Conservation (phyloP, 2,797 vertebrate species). For the Rhynchonycteris naso region DNA sequence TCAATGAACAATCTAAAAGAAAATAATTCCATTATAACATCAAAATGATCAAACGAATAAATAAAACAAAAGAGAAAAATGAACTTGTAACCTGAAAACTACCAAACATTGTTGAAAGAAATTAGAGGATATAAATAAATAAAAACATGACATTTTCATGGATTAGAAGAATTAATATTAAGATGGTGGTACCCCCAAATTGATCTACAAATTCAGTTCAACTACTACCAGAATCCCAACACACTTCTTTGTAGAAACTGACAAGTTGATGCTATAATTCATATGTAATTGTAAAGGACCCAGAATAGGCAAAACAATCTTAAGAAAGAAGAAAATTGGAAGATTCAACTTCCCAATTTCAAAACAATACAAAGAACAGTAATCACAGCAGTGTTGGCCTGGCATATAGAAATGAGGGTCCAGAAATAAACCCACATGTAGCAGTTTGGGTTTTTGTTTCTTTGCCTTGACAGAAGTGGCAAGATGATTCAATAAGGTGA, state of each 20-base stretch:
- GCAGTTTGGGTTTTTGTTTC: background rate
- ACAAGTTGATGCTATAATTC: background rate
- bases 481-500: background rate
- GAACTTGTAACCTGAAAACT: background rate
- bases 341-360: background rate
- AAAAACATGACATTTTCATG: background rate
- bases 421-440: too few relatives aligned
- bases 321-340: background rate
- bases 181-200: background rate
- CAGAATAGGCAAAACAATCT: background rate
- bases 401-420: background rate
- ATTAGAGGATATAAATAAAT: background rate
- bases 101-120: background rate
- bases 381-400: background rate
- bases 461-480: background rate
- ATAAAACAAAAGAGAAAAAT: background rate
- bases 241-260: background rate
- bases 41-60: background rate
- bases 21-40: background rate
- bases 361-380: background rate
- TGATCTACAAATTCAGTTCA: background rate
- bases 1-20: background rate
- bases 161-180: background rate
- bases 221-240: background rate
- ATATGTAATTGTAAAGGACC: background rate